Evolutionary conservation across 1,140 invertebrate species (phyloP).

Genomic region (Tenebrio molitor): DNA sequence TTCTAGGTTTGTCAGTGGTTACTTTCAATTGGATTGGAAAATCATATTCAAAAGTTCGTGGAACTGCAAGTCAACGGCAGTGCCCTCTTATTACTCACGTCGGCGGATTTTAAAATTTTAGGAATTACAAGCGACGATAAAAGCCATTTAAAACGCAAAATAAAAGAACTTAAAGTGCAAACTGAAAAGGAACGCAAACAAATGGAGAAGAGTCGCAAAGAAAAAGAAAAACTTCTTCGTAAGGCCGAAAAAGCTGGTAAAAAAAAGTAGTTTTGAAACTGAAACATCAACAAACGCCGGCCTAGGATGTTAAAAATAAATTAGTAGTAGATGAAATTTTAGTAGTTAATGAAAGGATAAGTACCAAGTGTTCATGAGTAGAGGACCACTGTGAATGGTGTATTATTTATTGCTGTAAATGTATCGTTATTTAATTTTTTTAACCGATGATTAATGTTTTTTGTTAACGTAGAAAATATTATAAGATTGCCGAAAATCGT

Average conservation of each 20-base stretch:
- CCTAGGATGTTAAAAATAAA: background rate
- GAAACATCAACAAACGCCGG: background rate
- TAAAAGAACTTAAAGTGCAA: slow-evolving; percentile 86
- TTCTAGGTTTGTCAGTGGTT: slow-evolving; percentile 89
- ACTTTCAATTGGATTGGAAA: slow-evolving; percentile 83
- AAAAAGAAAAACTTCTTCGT: slow-evolving; percentile 79
- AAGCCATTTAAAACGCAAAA: slow-evolving; percentile 85
- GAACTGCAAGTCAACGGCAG: slow-evolving; percentile 88
- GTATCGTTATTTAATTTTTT: too few relatives aligned
- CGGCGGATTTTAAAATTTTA: slow-evolving; percentile 88
- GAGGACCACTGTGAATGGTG: too few relatives aligned
- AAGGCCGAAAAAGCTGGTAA: slow-evolving; percentile 85
- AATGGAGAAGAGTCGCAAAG: slow-evolving; percentile 81
- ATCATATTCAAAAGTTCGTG: slow-evolving; percentile 86
- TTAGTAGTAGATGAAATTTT: too few relatives aligned
- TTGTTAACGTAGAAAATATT: too few relatives aligned
- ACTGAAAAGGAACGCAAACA: slow-evolving; percentile 85
- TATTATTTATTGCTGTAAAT: too few relatives aligned
- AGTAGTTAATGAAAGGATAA: too few relatives aligned
- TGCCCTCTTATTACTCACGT: slow-evolving; percentile 85
- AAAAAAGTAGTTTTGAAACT: slow-evolving; percentile 70
- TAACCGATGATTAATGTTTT: too few relatives aligned
- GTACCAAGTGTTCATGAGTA: too few relatives aligned
- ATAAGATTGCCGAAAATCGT: too few relatives aligned
- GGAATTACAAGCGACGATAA: slow-evolving; percentile 87